Base-by-base conservation (phyloP, 1,140 invertebrate genomes). In the Drosophila pseudoananassae region DNA sequence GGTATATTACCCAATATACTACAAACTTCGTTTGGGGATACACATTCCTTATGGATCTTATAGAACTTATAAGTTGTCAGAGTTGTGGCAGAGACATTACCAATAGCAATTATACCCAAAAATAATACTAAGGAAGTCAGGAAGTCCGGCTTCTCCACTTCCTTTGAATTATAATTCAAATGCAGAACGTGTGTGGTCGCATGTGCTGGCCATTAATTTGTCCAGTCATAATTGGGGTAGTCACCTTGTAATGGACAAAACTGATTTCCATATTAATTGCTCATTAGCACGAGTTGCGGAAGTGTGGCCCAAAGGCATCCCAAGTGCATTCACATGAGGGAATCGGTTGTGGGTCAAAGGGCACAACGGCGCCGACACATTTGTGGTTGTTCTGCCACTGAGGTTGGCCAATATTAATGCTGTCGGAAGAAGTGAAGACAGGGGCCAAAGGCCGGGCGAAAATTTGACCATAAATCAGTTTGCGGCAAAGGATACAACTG, bases 191-290 rank as follows among this genome's bases (percentile, higher is more conserved):
- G 63, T 38, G 51, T 58, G 29, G 47, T 51, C 59, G 56, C 53
- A 60, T 78, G 68, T 17, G 20, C 17, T 23, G 47, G 20, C 51
- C 31, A 38, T 50, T 57, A 46, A 51, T 59, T 46, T 36, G 47
- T 43, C n/a, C 17, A 33, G 52, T 47, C 64, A 64, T 87, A 85
- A 87, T 78, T 68, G 69, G 81, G 25, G 47, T 14, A 17, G 59
- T 56, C 55, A 20, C 49, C 57, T 64, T 68, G 78, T 68, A 76
- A 73, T 80, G 53, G 54, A 69, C 63, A 38, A 56, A 51, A 53
- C 64, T 76, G 61, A 87, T 87, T 85, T 76, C 78, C 82, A 87
- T 88, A 88, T 85, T 87, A 85, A 85, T 85, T 85, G 78, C 74
- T 79, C 70, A 70, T 68, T 87, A 66, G 68, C 17, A 27, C 12